Evolutionary conservation across 2,797 vertebrate species (phyloP).

Genomic region (Hapalemur alaotrensis): DNA sequence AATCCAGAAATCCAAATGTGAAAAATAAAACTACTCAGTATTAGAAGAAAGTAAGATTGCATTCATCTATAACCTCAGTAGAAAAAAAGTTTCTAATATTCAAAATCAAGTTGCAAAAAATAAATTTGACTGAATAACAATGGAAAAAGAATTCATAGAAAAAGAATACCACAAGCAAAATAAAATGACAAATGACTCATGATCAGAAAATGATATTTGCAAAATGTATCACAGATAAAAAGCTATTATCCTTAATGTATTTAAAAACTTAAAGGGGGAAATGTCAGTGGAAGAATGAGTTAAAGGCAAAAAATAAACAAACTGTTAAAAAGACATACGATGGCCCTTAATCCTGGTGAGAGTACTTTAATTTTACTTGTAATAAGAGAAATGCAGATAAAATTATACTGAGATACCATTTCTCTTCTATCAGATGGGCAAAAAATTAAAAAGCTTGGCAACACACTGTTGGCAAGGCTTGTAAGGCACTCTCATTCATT

Average conservation of each 20-base stretch:
- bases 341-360: not conserved
- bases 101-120: not conserved
- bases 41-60: not conserved
- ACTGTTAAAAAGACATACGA: not conserved
- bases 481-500: not conserved
- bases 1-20: not conserved
- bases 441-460: not conserved
- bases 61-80: not conserved
- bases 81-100: not conserved
- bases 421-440: not conserved
- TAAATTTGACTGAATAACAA: slow-evolving; percentile 12
- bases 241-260: not conserved
- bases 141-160: not conserved
- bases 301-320: not conserved
- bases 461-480: not conserved
- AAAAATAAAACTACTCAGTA: not conserved
- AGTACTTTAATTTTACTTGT: slow-evolving; percentile 25
- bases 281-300: not conserved
- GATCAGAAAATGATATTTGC: not conserved
- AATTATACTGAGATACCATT: not conserved
- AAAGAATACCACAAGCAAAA: not conserved
- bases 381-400: slow-evolving; percentile 38
- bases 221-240: slow-evolving; percentile 12
- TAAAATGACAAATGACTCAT: not conserved
- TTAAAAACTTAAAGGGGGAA: not conserved